These are phyloP conservation scores for Coracias cyanogaster DNA, from an alignment of 2,797 vertebrate species.

Conservation along the genomic window DNA sequence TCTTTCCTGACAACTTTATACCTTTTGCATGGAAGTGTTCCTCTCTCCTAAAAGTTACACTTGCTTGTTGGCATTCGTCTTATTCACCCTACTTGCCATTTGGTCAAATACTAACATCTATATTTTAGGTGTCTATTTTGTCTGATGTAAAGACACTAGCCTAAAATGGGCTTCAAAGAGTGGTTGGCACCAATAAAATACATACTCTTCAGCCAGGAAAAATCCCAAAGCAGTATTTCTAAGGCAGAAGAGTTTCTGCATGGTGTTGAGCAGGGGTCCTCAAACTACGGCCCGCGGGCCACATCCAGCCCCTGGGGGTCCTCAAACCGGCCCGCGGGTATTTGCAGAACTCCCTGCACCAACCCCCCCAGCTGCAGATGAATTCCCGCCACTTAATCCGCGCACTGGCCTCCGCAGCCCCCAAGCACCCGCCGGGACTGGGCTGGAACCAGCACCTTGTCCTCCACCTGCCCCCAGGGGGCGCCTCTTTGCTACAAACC, in stretches of 20 bases:
- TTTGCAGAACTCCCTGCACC: too few species aligned
- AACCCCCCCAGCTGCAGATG: too few species aligned
- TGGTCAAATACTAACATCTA: neutral
- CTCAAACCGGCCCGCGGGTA: too few species aligned
- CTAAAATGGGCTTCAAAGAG: neutral
- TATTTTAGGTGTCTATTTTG: neutral
- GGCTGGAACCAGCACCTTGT: too few species aligned
- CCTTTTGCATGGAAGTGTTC: neutral
- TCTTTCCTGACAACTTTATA: neutral
- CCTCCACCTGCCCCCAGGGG: too few species aligned
- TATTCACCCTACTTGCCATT: neutral
- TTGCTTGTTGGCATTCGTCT: neutral
- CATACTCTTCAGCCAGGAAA: neutral
- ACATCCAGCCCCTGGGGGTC: too few species aligned
- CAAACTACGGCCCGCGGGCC: too few species aligned
- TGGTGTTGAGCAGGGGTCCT: too few species aligned
- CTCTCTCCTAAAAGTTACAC: neutral
- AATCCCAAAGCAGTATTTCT: neutral
- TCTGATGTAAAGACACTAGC: neutral
- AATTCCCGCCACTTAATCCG: too few species aligned
- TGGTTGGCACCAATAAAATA: neutral
- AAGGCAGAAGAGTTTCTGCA: neutral
- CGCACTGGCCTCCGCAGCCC: too few species aligned
- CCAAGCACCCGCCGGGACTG: too few species aligned
- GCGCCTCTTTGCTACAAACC: too few species aligned